These are phyloP conservation scores for Conus ventricosus DNA, from an alignment of 1,140 invertebrate species.

Conservation along the genomic window DNA sequence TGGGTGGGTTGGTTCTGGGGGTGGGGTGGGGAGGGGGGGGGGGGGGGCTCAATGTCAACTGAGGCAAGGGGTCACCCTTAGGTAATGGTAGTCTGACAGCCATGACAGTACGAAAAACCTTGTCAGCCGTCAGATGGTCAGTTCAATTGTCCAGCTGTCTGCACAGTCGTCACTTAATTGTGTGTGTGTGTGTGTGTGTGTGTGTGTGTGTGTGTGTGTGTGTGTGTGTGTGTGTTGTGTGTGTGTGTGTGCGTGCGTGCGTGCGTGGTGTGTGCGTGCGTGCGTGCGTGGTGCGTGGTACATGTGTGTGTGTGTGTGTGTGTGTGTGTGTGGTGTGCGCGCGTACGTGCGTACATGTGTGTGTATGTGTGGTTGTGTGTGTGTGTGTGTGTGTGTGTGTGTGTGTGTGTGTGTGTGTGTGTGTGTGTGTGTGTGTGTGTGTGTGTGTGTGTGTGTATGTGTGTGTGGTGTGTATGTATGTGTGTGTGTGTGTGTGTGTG, in stretches of 20 bases:
- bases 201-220: slow-evolving; percentile 16
- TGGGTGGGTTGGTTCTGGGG: no score
- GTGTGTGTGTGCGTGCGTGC: neutral
- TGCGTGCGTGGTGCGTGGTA: no score
- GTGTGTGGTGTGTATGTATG: neutral
- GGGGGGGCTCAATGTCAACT: no score
- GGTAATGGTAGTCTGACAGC: no score
- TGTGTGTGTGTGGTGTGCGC: neutral
- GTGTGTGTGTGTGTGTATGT: neutral
- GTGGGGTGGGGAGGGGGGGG: no score
- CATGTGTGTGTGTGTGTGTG: no score
- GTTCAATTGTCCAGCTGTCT: no score
- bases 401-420: neutral
- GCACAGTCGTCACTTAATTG: no score
- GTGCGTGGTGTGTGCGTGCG: no score
- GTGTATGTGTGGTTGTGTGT: neutral
- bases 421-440: neutral
- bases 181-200: neutral
- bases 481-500: neutral
- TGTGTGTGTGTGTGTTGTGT: slow-evolving; percentile 17
- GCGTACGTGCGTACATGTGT: neutral
- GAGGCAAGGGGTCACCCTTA: no score
- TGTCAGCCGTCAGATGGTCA: no score
- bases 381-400: slow-evolving; percentile 7
- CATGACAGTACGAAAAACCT: no score